Base-by-base conservation (phyloP, 2,888 invertebrate species). In the Mellilla xanthometata region DNA sequence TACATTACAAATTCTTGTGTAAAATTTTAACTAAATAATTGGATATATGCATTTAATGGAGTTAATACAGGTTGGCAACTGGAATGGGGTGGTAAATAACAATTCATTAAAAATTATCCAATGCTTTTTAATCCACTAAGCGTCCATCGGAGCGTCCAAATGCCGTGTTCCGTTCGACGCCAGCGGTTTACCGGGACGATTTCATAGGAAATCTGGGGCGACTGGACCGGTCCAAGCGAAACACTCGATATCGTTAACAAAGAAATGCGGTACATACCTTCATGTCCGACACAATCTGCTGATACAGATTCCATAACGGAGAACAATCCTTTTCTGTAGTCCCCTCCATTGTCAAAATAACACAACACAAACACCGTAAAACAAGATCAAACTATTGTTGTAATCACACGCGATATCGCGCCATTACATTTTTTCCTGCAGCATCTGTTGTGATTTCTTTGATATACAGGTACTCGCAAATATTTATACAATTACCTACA, bases 271-370 rank as follows among this genome's bases (percentile, higher is more conserved):
- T 62, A 84, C 93, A 91, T 92, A 98, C 98, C 96, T 98, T 98
- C 96, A 99, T 95, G 82, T 99, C 99, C 72, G 94, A 94, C 68
- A 99, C 95, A 67, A 99, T 97, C 83, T 97, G 96, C 87, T 98
- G 97, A 82, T 98, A 98, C 64, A 98, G 92, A 76, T 95, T 96
- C 84, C 98, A 98, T 73, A 98, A 91, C 62, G 96, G 96, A 79
- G 95, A 95, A 80, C 95, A 95, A 90, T 97, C 97, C 83, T 95
- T 93, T 80, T 95, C 95, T 39, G 85, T 83, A 73, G 91, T 92
- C 71, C 92, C 92, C 90, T 94, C 94, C 94, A 94, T 94, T 81
- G 86, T 90, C 77, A 76, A 70, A 75, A 62, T 75, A 75, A 72
- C 75, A 72, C 68, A 68, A 72, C 64, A 65, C 68, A 65, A 76